Evolutionary conservation across 2,888 invertebrate genomes (phyloP), one percentile per base, ranked within the genome.

Genomic region (Phorcus lineatus): DNA sequence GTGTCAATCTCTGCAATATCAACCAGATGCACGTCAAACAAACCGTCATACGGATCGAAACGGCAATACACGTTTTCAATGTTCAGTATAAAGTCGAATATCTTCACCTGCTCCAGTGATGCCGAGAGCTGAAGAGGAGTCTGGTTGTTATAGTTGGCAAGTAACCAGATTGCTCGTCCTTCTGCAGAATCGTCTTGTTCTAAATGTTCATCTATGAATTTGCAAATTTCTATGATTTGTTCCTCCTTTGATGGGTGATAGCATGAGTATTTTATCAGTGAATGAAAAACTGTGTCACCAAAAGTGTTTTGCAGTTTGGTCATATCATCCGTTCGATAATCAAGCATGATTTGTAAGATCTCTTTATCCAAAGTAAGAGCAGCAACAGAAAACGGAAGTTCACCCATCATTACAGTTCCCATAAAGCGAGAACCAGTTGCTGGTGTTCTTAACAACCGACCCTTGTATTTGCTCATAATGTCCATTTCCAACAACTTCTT

Each of bases 1-100:
- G 87, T 86, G 79, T 90, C 89, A 28, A 90, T 87, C 77, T 90
- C 90, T 6, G 89, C 87, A 22, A 90, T 86, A 76, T 90, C 90
- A 79, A 86, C 87, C 24, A 84, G 78, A 40, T 87, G 86, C n/a
- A 85, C 81, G 77, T 90, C 89, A 82, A 88, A 88, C n/a, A 89
- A 79, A 19, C 90, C 90, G 78, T 90, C 89, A 81, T 88, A 86
- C 40, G 84, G 82, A 78, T 87, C 87, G 13, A 88, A 82, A 55
- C 86, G 83, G 74, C 86, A 85, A 80, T 89, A 90, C 0, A 88
- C 88, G 11, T 77, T 77, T 57, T 80, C 80, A 0, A 90, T 80
- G 40, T 87, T 87, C 17, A 89, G 78, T 55, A 90, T 88, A 31
- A 74, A 85, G 19, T 87, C 79, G 76, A 89, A 90, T 17, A 81